A percentile compares a stretch with the other conserved stretches of the same genome.
Evolutionary conservation across 2,888 invertebrate genomes (phyloP).

Genomic region (Metalampra italica): DNA sequence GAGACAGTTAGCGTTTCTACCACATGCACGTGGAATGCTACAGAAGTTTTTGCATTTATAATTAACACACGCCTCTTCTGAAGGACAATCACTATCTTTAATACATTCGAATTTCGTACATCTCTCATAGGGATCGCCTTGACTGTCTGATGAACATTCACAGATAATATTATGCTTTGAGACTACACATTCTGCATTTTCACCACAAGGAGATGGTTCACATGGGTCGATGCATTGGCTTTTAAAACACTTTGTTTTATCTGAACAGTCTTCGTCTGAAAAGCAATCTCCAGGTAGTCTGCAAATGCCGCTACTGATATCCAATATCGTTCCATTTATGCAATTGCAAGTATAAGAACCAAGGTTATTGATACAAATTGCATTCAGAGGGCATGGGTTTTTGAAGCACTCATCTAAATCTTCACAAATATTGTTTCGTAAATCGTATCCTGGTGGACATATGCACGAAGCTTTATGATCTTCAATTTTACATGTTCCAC

Average conservation of each 20-base stretch:
- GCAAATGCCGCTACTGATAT: conserved; percentile 85
- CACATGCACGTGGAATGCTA: conserved; percentile 88
- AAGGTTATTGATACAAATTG: conserved; percentile 86
- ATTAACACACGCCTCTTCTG: conserved; percentile 86
- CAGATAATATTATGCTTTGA: conserved; percentile 84
- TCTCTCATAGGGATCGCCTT: conserved; percentile 85
- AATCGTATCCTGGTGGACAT: conserved; percentile 86
- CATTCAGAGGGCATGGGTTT: conserved; percentile 88
- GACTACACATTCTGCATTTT: conserved; percentile 86
- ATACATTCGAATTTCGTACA: conserved; percentile 88
- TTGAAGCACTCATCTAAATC: conserved; percentile 89
- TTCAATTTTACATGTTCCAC: conserved; percentile 86
- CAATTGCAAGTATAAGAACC: conserved; percentile 90
- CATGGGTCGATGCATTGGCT: conserved; percentile 89
- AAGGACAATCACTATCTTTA: conserved; percentile 86
- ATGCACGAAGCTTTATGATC: conserved; percentile 85
- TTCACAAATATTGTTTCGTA: conserved; percentile 82
- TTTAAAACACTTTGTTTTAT: conserved; percentile 85
- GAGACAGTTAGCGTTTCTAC: conserved; percentile 86
- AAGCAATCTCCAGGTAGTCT: conserved; percentile 90
- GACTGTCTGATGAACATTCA: conserved; percentile 85
- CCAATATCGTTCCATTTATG: conserved; percentile 87
- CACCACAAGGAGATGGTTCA: conserved; percentile 83
- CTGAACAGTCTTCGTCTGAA: conserved; percentile 88
- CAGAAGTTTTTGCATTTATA: conserved; percentile 91